Percentiles rank a stretch among this genome's conserved stretches.
These are phyloP conservation scores for Pyrocephalus nanus DNA, from an alignment of 2,797 vertebrate genomes.

Conservation along the genomic window DNA sequence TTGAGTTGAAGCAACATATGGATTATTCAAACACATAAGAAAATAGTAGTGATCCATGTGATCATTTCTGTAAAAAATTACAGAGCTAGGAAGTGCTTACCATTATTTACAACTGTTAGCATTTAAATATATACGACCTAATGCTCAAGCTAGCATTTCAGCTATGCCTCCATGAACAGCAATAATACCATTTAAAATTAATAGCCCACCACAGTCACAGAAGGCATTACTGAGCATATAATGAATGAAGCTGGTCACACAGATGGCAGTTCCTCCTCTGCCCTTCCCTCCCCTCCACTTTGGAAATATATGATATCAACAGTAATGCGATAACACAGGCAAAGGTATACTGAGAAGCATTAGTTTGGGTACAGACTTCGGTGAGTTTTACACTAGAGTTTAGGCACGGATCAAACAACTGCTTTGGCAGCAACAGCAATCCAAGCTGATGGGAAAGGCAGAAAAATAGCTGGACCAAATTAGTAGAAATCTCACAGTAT, in stretches of 20 bases:
- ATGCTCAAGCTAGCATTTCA: conserved; percentile 12
- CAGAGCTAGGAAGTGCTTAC: not conserved
- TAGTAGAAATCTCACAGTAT: not conserved
- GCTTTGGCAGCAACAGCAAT: not conserved
- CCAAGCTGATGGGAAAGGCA: not conserved
- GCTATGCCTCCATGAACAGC: conserved; percentile 21
- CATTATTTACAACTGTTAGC: conserved; percentile 1
- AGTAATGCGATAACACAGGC: not conserved
- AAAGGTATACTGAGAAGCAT: not conserved
- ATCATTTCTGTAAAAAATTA: not conserved
- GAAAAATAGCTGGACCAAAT: not conserved
- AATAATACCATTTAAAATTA: conserved; percentile 19
- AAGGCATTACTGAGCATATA: not conserved
- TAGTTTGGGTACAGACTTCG: not conserved
- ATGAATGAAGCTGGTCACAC: not conserved
- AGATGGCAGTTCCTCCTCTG: not conserved
- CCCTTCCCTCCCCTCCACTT: not conserved
- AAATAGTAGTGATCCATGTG: not conserved
- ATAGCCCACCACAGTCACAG: not conserved
- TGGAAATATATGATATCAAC: not conserved
- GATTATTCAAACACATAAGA: not conserved
- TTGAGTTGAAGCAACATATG: not conserved
- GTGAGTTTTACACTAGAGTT: not conserved
- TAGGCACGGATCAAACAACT: not conserved
- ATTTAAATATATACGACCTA: conserved; percentile 36